Evolutionary conservation across 2,888 invertebrate species (phyloP).

Genomic region (Caenorhabditis sinica): DNA sequence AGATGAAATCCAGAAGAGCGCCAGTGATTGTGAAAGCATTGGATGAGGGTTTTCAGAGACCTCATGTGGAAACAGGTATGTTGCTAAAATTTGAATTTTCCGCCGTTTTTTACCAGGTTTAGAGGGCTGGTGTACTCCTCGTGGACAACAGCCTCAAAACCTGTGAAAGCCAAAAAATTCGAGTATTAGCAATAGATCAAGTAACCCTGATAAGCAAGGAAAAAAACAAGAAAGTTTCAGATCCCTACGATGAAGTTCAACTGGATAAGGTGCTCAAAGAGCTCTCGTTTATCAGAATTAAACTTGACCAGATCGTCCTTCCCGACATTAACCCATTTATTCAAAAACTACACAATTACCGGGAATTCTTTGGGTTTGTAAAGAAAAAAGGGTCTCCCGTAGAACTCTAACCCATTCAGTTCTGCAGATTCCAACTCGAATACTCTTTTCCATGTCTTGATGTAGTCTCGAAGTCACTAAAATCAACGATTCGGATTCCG

Average conservation of each 20-base stretch:
- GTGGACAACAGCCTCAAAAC: too few species aligned
- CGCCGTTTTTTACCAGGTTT: not conserved
- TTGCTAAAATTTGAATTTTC: not conserved
- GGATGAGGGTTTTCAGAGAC: conserved; percentile 17
- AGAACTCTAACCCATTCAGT: conserved; percentile 9
- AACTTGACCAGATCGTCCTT: conserved; percentile 67
- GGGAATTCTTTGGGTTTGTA: conserved; percentile 51
- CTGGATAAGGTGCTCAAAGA: conserved; percentile 65
- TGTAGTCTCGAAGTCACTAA: conserved; percentile 61
- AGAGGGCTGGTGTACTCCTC: too few species aligned
- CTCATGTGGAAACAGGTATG: not conserved
- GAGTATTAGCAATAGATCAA: too few species aligned
- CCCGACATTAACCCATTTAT: conserved; percentile 38
- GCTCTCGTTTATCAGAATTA: conserved; percentile 67
- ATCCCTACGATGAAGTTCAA: conserved; percentile 61
- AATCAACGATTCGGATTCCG: conserved; percentile 52
- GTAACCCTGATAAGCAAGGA: too few species aligned
- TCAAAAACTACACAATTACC: conserved; percentile 29
- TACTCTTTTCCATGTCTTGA: conserved; percentile 71
- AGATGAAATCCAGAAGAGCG: conserved; percentile 44
- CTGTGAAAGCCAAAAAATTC: too few species aligned
- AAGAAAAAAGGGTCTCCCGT: too few species aligned
- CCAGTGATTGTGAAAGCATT: conserved; percentile 32
- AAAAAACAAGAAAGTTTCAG: conserved; percentile 4
- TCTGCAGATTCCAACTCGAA: conserved; percentile 66